Percentiles rank a stretch among this genome's conserved stretches.
These are phyloP conservation scores for Phorcus lineatus DNA, from an alignment of 2,888 invertebrate species.

Conservation along the genomic window DNA sequence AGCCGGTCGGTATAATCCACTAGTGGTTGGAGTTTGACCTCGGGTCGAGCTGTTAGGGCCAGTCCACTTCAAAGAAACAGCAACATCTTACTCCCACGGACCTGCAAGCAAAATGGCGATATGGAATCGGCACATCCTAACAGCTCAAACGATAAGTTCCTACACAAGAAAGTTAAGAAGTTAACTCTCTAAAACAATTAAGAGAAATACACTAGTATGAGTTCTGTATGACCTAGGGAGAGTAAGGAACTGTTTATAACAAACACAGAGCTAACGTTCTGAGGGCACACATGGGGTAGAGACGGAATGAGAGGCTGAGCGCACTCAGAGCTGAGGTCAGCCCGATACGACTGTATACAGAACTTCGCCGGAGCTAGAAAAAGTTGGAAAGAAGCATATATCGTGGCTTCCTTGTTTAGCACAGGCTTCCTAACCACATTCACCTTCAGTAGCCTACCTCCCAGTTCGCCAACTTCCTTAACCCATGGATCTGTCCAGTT, in stretches of 20 bases:
- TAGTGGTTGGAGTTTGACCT: not conserved
- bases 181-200: no score
- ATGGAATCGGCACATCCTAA: conserved; percentile 28
- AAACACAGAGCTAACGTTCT: no score
- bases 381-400: not conserved
- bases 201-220: no score
- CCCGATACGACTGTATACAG: not conserved
- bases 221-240: not conserved
- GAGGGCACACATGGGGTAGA: no score
- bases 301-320: conserved; percentile 3
- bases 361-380: not conserved
- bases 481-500: no score
- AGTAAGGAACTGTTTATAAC: no score
- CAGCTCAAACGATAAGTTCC: not conserved
- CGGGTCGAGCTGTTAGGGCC: not conserved
- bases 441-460: no score
- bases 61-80: not conserved
- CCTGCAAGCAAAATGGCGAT: conserved; percentile 37
- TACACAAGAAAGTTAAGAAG: no score
- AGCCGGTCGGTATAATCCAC: not conserved
- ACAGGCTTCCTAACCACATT: no score
- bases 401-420: no score
- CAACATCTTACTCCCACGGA: not conserved
- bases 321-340: conserved; percentile 8
- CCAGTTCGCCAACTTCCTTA: no score